These are phyloP conservation scores for Bothrops jararaca DNA, from an alignment of 2,113 vertebrate genomes.

Conservation along the genomic window DNA sequence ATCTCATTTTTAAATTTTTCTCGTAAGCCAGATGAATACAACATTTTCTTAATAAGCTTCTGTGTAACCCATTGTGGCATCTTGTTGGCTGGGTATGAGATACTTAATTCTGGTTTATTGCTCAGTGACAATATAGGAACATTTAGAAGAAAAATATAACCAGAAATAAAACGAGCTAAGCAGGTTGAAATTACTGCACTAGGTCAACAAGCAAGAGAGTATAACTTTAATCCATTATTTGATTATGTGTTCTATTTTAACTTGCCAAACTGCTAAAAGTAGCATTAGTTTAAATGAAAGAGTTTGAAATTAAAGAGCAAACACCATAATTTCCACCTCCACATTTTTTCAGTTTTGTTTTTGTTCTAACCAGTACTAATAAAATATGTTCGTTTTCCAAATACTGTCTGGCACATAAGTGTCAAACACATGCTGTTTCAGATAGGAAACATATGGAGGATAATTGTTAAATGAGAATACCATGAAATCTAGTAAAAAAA, in stretches of 20 bases:
- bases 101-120: constrained; percentile 14
- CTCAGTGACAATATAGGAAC: neutral
- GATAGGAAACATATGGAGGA: neutral
- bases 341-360: neutral
- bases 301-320: neutral
- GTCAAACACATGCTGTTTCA: constrained; percentile 12
- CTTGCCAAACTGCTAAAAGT: neutral
- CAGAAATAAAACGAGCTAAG: neutral
- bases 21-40: neutral
- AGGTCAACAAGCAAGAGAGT: neutral
- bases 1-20: neutral
- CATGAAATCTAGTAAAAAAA: constrained; percentile 10
- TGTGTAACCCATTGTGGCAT: neutral
- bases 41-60: neutral
- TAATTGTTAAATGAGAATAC: constrained; percentile 5
- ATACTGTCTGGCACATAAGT: constrained; percentile 1
- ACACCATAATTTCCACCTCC: constrained; percentile 7
- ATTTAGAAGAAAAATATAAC: constrained; percentile 24
- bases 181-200: neutral
- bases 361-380: neutral
- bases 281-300: constrained; percentile 20
- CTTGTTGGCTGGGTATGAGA: neutral
- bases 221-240: constrained; percentile 7
- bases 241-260: neutral
- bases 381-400: neutral